Percentiles rank a stretch among this genome's conserved stretches.
Conservation (phyloP, 2,797 vertebrate species). For the Chelmon rostratus region DNA sequence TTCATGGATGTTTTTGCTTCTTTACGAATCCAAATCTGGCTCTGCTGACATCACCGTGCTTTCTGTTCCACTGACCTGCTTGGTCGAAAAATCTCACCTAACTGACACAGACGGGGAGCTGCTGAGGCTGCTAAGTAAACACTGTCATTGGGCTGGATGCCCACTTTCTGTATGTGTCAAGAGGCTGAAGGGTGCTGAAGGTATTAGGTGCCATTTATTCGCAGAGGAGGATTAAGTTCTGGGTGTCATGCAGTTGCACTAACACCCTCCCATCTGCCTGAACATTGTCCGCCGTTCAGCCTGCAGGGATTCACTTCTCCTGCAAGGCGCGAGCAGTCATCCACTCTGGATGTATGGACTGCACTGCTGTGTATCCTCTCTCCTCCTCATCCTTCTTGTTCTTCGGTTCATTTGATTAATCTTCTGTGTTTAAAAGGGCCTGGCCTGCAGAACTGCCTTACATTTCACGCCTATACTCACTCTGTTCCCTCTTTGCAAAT, state of each 20-base stretch:
- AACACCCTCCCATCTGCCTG: constrained; percentile 2
- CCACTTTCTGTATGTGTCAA: constrained; percentile 35
- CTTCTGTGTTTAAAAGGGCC: constrained; percentile 15
- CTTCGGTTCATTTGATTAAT: constrained; percentile 11
- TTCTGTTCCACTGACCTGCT: constrained; percentile 30
- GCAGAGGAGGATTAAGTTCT: constrained; percentile 32
- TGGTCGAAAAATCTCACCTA: constrained; percentile 33
- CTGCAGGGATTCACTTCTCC: constrained; percentile 1
- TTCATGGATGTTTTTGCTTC: neutral
- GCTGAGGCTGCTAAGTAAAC: constrained; percentile 46
- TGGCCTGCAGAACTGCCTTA: neutral
- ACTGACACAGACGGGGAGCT: constrained; percentile 44
- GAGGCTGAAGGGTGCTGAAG: neutral
- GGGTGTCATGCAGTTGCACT: constrained; percentile 16
- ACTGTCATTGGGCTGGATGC: constrained; percentile 23
- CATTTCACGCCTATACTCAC: neutral
- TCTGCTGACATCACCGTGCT: constrained; percentile 2
- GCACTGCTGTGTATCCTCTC: constrained; percentile 16
- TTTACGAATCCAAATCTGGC: neutral
- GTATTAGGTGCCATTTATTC: constrained; percentile 39
- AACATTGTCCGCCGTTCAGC: constrained; percentile 5
- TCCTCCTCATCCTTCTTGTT: neutral
- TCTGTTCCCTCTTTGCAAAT: neutral
- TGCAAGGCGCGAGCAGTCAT: constrained; percentile 6
- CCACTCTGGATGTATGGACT: constrained; percentile 13